phyloP scores from a whole-genome alignment of 2,113 vertebrate species.

The Daubentonia madagascariensis region DNA sequence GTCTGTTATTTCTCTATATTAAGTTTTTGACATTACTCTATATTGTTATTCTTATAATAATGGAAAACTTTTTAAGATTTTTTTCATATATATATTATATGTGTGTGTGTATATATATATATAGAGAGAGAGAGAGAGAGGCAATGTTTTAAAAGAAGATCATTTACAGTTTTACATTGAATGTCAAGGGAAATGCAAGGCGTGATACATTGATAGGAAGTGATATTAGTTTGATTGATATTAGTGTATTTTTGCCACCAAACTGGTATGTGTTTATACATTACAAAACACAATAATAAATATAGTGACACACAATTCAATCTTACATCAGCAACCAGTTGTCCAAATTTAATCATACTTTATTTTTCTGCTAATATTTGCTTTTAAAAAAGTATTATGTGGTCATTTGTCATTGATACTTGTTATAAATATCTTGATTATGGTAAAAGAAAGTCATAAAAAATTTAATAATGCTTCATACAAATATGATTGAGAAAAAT shows the following conservation, averaged over 20 bases:
- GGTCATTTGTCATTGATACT: neutral
- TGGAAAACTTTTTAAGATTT: neutral
- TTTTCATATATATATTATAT: neutral
- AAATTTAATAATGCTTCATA: neutral
- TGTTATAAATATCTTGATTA: neutral
- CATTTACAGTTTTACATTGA: neutral
- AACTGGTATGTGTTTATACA: neutral
- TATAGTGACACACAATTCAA: neutral
- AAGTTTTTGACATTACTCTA: neutral
- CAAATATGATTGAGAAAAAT: neutral
- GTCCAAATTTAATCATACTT: neutral
- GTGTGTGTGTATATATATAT: no score
- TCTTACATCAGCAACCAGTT: neutral
- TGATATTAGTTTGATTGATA: no score
- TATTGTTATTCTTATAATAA: neutral
- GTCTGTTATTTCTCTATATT: neutral
- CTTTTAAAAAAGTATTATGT: neutral
- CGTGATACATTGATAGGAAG: neutral
- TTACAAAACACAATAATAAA: neutral
- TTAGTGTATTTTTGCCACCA: neutral
- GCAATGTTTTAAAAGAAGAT: neutral
- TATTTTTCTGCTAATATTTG: neutral
- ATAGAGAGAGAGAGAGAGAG: no score
- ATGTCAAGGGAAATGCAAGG: neutral
- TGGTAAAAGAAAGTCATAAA: neutral